Evolutionary conservation across 2,888 invertebrate genomes (phyloP).

Genomic region (Drosophila colorata): DNA sequence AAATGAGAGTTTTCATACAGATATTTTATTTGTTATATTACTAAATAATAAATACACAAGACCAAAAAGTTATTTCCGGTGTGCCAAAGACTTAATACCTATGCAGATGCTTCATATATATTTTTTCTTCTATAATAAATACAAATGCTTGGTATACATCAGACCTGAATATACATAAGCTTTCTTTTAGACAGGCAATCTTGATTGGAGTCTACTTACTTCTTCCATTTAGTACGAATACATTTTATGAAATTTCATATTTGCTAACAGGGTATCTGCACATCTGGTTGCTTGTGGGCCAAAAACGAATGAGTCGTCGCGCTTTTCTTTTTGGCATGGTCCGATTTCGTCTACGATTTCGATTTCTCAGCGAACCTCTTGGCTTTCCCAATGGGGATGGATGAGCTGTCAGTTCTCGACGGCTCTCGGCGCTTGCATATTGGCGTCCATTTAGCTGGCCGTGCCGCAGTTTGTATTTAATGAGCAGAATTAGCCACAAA

Average conservation of each 20-base stretch:
- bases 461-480: constrained; percentile 36
- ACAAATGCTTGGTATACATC: too few species aligned
- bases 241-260: neutral
- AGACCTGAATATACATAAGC: too few species aligned
- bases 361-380: constrained; percentile 22
- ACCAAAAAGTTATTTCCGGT: too few species aligned
- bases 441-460: constrained; percentile 6
- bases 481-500: constrained; percentile 56
- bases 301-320: neutral
- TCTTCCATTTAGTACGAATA: too few species aligned
- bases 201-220: too few species aligned
- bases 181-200: too few species aligned
- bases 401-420: constrained; percentile 25
- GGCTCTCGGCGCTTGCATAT: constrained; percentile 11
- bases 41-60: too few species aligned
- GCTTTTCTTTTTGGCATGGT: constrained; percentile 66
- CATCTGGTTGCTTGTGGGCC: neutral
- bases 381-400: constrained; percentile 36
- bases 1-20: too few species aligned
- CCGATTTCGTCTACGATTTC: constrained; percentile 44
- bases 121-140: too few species aligned
- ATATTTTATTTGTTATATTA: too few species aligned
- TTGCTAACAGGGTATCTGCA: neutral
- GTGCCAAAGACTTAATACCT: too few species aligned
- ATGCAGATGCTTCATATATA: too few species aligned